A percentile compares a stretch with the other conserved stretches of the same genome.
Evolutionary conservation across 2,797 vertebrate species (phyloP).

Genomic region (Trichosurus vulpecula): DNA sequence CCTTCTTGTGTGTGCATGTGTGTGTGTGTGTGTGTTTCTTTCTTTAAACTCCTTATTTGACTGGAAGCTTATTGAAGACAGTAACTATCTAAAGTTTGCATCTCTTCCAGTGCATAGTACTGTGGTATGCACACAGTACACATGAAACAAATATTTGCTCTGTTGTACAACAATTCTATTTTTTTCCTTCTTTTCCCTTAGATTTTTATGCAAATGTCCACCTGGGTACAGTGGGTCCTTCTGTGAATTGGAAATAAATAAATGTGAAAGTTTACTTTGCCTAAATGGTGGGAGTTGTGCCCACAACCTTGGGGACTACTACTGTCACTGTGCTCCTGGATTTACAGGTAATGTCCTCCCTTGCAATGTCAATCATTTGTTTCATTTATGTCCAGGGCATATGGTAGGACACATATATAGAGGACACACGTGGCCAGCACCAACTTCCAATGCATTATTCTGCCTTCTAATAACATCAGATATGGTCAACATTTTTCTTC

Average conservation of each 20-base stretch:
- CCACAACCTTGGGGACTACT: slow-evolving; percentile 87
- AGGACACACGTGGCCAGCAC: neutral
- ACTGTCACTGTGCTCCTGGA: slow-evolving; percentile 87
- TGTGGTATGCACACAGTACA: neutral
- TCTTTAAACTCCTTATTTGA: neutral
- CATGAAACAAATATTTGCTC: neutral
- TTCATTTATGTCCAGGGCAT: neutral
- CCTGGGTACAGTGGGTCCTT: slow-evolving; percentile 86
- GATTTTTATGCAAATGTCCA: slow-evolving; percentile 87
- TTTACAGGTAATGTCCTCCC: slow-evolving; percentile 86
- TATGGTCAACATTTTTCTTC: neutral
- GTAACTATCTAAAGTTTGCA: neutral
- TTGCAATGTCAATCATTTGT: neutral
- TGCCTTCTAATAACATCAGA: neutral
- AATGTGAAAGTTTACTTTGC: slow-evolving; percentile 90
- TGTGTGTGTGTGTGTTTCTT: neutral
- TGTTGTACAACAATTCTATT: neutral
- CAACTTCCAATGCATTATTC: neutral
- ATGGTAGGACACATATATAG: neutral
- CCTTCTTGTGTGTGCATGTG: neutral
- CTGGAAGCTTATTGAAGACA: neutral
- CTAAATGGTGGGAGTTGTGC: slow-evolving; percentile 88
- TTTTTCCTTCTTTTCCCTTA: slow-evolving; percentile 73
- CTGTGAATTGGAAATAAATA: slow-evolving; percentile 90
- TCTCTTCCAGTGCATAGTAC: neutral